Evolutionary conservation across 2,888 invertebrate genomes (phyloP), one percentile per base, ranked within the genome.

Genomic region (Synanthedon myopaeformis): DNA sequence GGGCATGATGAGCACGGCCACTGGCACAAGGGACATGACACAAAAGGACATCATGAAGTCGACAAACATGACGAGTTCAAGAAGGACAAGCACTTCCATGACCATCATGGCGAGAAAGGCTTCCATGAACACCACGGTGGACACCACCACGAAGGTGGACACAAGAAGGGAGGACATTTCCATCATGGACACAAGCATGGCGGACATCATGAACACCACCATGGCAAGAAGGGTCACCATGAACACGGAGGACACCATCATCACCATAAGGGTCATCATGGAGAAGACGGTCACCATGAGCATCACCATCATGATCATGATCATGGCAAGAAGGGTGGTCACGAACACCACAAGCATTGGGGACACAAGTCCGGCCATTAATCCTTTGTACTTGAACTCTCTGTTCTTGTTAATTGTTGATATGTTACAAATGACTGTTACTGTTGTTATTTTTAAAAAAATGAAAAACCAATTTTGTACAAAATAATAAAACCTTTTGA

Each of bases 1-100:
- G 81, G 82, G 1, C 82, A 82, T 57, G 86, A 89, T 28, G 87
- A 85, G 61, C 83, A 85, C 59, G 94, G 94, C 11, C 90, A 91
- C 65, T 94, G 91, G 82, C 93, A 93, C 64, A 95, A 95, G 72
- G 95, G 94, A 0, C 94, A 95, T 79, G 92, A 92, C 76, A 94
- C 94, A 58, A 93, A 95, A 70, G 94, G 95, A 59, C 93, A 94
- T 66, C 95, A 95, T 70, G 92, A 94, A 62, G 88, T 94, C 5
- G 94, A 94, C 79, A 94, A 95, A 69, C 83, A 92, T 61, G 93
- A 95, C 77, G 95, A 95, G 76, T 94, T 91, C 85, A 93, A 94
- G 72, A 94, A 95, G 75, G 92, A 94, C 69, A 94, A 94, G 69
- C 93, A 95, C 76, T 94, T 93, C 90, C 94, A 92, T 76, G 93